Percentiles rank a stretch among this genome's conserved stretches.
Conservation (phyloP, 2,113 vertebrate genomes). For the Aegithalos caudatus region DNA sequence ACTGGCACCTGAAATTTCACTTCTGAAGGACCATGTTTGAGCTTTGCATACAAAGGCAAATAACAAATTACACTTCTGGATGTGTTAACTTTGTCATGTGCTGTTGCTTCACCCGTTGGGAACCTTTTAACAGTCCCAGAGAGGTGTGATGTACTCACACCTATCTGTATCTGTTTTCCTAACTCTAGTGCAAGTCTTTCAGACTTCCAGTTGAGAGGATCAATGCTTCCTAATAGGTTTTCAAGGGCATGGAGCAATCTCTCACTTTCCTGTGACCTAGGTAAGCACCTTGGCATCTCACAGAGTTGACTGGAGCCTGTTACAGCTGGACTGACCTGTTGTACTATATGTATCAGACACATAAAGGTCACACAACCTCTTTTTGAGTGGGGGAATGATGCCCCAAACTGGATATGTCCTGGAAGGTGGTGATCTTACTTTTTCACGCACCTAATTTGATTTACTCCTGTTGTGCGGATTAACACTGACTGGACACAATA, state of each 20-base stretch:
- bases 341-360: background rate
- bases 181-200: background rate
- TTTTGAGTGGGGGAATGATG: background rate
- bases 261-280: background rate
- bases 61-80: background rate
- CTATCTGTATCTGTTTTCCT: background rate
- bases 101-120: background rate
- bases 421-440: background rate
- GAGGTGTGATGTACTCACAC: slow-evolving; percentile 10
- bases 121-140: background rate
- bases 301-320: background rate
- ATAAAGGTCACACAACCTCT: background rate
- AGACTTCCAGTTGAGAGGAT: slow-evolving; percentile 15
- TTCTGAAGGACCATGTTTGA: slow-evolving; percentile 1
- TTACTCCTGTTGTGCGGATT: background rate
- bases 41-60: slow-evolving; percentile 14
- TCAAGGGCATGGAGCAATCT: background rate
- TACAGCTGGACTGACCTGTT: background rate
- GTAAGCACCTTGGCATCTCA: background rate
- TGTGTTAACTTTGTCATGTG: background rate
- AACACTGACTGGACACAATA: background rate
- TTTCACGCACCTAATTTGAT: background rate
- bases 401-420: background rate
- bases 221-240: slow-evolving; percentile 13
- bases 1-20: background rate